Evolutionary conservation across 2,113 vertebrate species (phyloP).

Genomic region (Atrichornis clamosus): DNA sequence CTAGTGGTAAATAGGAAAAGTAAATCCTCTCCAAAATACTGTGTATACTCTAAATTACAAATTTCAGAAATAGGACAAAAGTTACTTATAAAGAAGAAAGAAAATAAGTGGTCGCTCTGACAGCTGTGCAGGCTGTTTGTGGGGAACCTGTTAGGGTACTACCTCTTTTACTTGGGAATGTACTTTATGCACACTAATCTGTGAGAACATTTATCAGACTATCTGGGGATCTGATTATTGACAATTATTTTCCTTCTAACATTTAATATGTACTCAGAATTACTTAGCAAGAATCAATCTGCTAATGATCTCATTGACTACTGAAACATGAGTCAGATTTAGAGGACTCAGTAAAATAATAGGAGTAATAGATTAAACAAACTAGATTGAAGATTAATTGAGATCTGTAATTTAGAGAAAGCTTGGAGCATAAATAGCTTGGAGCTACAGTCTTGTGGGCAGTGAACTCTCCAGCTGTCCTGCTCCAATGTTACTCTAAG

Average conservation of each 20-base stretch:
- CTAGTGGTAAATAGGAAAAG: not conserved
- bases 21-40: not conserved
- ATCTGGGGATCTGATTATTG: not conserved
- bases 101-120: not conserved
- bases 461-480: not conserved
- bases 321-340: not conserved
- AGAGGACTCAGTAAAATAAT: not conserved
- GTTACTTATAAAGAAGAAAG: not conserved
- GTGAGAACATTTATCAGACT: not conserved
- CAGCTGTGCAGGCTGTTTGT: not conserved
- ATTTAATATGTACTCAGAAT: not conserved
- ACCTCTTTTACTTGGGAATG: not conserved
- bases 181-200: not conserved
- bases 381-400: not conserved
- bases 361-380: not conserved
- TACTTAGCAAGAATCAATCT: not conserved
- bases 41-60: fast-evolving
- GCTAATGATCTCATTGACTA: not conserved
- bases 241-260: not conserved
- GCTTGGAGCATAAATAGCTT: not conserved
- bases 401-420: not conserved
- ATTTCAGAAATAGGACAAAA: not conserved
- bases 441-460: not conserved
- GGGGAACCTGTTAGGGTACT: not conserved
- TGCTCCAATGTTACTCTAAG: not conserved